These are phyloP conservation scores for Nephrotoma flavescens DNA, from an alignment of 2,888 invertebrate species.

Conservation along the genomic window DNA sequence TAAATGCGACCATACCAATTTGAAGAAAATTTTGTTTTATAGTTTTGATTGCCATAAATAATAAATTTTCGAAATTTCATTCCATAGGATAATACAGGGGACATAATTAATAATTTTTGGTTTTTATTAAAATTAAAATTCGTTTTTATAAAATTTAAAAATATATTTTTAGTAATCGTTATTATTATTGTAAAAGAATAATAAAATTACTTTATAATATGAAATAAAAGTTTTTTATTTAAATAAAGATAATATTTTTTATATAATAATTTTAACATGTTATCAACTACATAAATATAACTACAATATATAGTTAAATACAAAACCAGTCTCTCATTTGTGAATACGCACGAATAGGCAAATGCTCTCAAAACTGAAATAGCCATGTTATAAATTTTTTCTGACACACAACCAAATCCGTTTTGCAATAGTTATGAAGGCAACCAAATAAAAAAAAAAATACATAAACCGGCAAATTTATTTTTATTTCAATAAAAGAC, in stretches of 20 bases:
- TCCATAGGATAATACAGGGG: background rate
- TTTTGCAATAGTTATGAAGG: slow-evolving; percentile 69
- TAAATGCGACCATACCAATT: background rate
- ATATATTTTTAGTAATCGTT: background rate
- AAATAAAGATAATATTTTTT: background rate
- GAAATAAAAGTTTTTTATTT: background rate
- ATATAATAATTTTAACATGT: slow-evolving; percentile 2
- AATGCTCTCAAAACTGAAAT: slow-evolving; percentile 58
- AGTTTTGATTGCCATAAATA: background rate
- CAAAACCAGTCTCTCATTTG: slow-evolving; percentile 13
- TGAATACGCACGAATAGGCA: slow-evolving; percentile 26
- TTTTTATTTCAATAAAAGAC: slow-evolving; percentile 4
- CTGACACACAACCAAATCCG: slow-evolving; percentile 51
- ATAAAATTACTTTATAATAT: background rate
- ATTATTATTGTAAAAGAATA: background rate
- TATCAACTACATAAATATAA: slow-evolving; percentile 1
- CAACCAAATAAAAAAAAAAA: slow-evolving; percentile 38
- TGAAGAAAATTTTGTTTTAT: background rate
- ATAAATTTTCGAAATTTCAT: background rate
- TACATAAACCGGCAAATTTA: slow-evolving; percentile 11
- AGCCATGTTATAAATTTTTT: slow-evolving; percentile 37
- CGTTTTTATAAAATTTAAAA: background rate
- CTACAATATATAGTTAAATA: slow-evolving; percentile 6
- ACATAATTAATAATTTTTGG: background rate
- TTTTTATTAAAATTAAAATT: background rate